Percentiles rank a stretch among this genome's conserved stretches.
Evolutionary conservation across 2,113 vertebrate species (phyloP).

Genomic region (Stegostoma tigrinum): DNA sequence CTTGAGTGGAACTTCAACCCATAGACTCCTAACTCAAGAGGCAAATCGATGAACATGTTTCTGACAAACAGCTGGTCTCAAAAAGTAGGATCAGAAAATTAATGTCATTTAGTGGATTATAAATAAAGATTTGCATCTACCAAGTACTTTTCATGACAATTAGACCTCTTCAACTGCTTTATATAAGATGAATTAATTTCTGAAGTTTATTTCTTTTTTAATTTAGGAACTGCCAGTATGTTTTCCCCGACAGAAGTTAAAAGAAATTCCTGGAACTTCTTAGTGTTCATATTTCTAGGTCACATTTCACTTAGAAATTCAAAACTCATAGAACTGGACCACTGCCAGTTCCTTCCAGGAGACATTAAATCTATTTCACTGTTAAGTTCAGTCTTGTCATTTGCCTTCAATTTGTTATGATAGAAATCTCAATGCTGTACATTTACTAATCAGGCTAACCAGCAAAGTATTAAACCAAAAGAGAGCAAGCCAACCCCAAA

Average conservation of each 20-base stretch:
- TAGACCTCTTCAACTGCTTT: background rate
- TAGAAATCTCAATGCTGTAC: background rate
- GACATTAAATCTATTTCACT: conserved; percentile 15
- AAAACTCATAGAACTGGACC: conserved; percentile 2
- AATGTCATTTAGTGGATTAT: background rate
- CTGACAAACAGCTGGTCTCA: background rate
- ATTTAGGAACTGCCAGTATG: conserved; percentile 3
- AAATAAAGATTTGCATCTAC: background rate
- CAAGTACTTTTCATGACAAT: background rate
- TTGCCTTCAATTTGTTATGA: background rate
- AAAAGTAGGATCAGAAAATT: background rate
- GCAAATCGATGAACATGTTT: background rate
- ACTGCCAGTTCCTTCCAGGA: conserved; percentile 7
- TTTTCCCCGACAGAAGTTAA: background rate
- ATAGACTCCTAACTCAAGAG: background rate
- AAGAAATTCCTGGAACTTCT: background rate
- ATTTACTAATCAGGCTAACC: background rate
- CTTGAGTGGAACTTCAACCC: background rate
- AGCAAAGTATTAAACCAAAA: background rate
- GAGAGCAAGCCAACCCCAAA: background rate
- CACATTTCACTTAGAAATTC: conserved; percentile 17
- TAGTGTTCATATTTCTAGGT: background rate
- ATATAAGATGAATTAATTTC: background rate
- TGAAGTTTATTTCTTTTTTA: background rate
- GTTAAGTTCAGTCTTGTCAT: background rate